Evolutionary conservation across 2,888 invertebrate genomes (phyloP).

Genomic region (Drosophila stalkeri): DNA sequence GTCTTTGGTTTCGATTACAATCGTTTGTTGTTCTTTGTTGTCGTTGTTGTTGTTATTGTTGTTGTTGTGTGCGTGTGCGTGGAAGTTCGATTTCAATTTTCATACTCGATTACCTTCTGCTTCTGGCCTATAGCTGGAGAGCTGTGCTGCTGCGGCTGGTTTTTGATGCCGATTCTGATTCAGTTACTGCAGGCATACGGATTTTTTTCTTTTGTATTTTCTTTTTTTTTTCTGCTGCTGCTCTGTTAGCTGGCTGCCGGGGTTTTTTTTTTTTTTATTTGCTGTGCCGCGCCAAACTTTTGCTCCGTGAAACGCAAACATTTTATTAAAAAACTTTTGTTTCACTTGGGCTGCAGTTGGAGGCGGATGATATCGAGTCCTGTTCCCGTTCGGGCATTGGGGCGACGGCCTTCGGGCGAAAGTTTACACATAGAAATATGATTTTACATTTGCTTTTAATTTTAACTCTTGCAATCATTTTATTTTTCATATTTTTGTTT

Average conservation of each 20-base stretch:
- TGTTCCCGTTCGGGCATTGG: conserved; percentile 3
- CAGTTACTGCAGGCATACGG: conserved; percentile 54
- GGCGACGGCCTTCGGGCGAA: conserved; percentile 49
- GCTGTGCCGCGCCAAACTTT: conserved; percentile 59
- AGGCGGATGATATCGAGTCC: conserved; percentile 43
- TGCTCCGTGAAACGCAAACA: conserved; percentile 73
- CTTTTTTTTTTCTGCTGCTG: conserved; percentile 16
- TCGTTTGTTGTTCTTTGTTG: conserved; percentile 34
- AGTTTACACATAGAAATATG: conserved; percentile 81
- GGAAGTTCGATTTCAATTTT: conserved; percentile 76
- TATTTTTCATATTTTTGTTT: conserved; percentile 16
- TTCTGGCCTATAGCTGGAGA: conserved; percentile 59
- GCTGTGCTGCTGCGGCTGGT: conserved; percentile 10
- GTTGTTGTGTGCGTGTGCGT: conserved; percentile 5
- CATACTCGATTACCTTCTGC: conserved; percentile 78
- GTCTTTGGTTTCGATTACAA: conserved; percentile 56
- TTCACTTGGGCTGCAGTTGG: conserved; percentile 54
- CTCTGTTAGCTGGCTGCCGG: background rate
- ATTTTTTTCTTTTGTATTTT: conserved; percentile 23
- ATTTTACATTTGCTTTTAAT: conserved; percentile 81
- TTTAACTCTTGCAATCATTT: conserved; percentile 81
- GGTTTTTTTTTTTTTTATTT: conserved; percentile 21
- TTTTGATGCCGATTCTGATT: conserved; percentile 49
- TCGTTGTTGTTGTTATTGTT: conserved; percentile 13
- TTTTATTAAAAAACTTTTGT: conserved; percentile 81